Evolutionary conservation across 2,888 invertebrate species (phyloP).

Genomic region (Harmothoe impar): DNA sequence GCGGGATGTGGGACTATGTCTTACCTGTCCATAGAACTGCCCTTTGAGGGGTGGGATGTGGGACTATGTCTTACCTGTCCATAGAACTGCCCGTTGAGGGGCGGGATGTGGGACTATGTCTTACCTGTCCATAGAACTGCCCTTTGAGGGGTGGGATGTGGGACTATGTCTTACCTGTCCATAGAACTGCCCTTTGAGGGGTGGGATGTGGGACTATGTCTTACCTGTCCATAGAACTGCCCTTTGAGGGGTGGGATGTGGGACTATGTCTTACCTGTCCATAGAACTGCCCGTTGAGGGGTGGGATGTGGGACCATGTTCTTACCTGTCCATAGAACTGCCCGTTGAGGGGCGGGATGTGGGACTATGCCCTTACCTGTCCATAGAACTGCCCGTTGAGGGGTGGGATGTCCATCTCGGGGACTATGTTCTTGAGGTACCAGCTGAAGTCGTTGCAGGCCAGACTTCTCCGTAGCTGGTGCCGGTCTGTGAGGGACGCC

Average conservation of each 20-base stretch:
- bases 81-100: not conserved
- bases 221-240: conserved; percentile 64
- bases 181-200: not conserved
- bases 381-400: conserved; percentile 62
- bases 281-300: conserved; percentile 59
- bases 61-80: too few relatives aligned
- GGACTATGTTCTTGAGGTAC: conserved; percentile 63
- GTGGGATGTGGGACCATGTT: conserved; percentile 61
- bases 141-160: not conserved
- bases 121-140: not conserved
- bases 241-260: conserved; percentile 21
- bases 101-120: not conserved
- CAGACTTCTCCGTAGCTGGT: conserved; percentile 25
- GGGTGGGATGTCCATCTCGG: conserved; percentile 64
- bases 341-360: not conserved
- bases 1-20: too few relatives aligned
- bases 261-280: conserved; percentile 61
- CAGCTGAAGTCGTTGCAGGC: conserved; percentile 65
- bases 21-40: too few relatives aligned
- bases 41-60: too few relatives aligned
- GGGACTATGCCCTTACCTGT: conserved; percentile 46
- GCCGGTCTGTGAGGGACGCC: conserved; percentile 20
- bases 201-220: not conserved
- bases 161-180: not conserved
- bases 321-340: conserved; percentile 5